Evolutionary conservation across 2,113 vertebrate species (phyloP).

Genomic region (Ornithorhynchus anatinus): DNA sequence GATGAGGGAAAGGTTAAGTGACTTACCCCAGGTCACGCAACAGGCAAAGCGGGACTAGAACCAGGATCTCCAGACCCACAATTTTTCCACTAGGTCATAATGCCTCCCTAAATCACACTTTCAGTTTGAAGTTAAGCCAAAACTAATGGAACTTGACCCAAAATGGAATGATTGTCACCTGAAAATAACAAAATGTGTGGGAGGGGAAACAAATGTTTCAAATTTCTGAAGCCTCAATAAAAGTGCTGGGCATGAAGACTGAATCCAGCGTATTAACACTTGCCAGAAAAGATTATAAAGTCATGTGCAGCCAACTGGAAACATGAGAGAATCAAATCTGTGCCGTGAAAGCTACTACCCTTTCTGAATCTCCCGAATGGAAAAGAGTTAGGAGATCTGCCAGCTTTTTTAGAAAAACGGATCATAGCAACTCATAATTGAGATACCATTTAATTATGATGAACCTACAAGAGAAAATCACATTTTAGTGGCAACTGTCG

Average conservation of each 20-base stretch:
- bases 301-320: neutral
- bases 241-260: slow-evolving; percentile 18
- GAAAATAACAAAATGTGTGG: slow-evolving; percentile 31
- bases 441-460: neutral
- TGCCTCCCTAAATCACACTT: too few species aligned
- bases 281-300: slow-evolving; percentile 32
- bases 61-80: too few species aligned
- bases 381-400: neutral
- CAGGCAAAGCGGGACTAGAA: too few species aligned
- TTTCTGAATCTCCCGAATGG: neutral
- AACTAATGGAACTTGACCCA: slow-evolving; percentile 10
- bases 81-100: too few species aligned
- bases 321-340: slow-evolving; percentile 14
- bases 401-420: neutral
- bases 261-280: slow-evolving; percentile 21
- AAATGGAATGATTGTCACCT: neutral
- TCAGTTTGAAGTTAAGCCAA: slow-evolving; percentile 28
- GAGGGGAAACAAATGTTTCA: slow-evolving; percentile 5
- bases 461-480: neutral
- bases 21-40: too few species aligned
- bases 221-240: slow-evolving; percentile 19
- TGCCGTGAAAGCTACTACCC: neutral
- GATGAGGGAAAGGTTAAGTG: too few species aligned
- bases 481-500: neutral
- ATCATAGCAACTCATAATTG: neutral